phyloP scores from a whole-genome alignment of 2,113 vertebrate genomes.

The Sylvietta virens region DNA sequence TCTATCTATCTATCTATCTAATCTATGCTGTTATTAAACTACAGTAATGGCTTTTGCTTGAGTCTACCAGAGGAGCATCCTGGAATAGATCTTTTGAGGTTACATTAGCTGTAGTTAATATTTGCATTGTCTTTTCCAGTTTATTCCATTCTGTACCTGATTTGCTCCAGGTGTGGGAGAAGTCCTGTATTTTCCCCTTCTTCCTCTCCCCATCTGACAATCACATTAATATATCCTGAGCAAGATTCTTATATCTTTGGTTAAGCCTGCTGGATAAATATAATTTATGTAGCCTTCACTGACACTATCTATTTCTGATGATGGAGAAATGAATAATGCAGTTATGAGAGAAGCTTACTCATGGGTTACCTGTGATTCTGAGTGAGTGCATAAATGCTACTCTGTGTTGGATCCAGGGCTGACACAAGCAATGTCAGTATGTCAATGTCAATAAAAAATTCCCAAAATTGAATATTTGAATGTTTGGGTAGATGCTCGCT shows the following conservation, averaged over 20 bases:
- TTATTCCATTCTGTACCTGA: neutral
- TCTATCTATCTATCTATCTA: neutral
- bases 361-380: neutral
- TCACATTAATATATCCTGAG: neutral
- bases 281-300: neutral
- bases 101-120: neutral
- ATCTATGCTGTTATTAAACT: neutral
- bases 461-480: neutral
- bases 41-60: neutral
- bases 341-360: neutral
- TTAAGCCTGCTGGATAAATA: neutral
- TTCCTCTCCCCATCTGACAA: neutral
- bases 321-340: neutral
- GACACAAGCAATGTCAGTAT: neutral
- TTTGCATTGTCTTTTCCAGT: neutral
- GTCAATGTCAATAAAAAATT: neutral
- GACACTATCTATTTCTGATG: neutral
- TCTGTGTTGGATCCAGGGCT: neutral
- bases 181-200: neutral
- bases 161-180: neutral
- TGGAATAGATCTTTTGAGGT: neutral
- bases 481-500: neutral
- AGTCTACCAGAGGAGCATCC: neutral
- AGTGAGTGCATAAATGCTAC: neutral
- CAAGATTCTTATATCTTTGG: neutral